Conservation (phyloP, 1,140 invertebrate genomes). For the Macrobrachium rosenbergii region DNA sequence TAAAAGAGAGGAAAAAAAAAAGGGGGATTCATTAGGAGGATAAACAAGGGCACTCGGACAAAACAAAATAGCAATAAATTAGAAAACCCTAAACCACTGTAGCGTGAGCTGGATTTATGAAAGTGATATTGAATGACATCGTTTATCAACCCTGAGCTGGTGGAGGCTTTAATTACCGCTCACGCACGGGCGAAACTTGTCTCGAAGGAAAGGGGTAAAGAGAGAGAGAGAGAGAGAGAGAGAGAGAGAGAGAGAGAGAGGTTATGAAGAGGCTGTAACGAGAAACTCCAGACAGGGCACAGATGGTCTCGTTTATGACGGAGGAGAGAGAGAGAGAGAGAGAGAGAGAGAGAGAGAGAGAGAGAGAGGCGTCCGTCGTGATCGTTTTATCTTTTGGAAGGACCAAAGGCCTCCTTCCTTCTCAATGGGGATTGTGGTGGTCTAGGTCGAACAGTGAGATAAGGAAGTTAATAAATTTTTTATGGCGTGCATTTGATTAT, state of each 20-base stretch:
- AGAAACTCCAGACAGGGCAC: neutral
- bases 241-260: constrained; percentile 2
- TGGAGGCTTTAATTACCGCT: constrained; percentile 45
- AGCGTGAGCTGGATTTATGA: constrained; percentile 9
- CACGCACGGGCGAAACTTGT: constrained; percentile 20
- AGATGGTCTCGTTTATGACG: neutral
- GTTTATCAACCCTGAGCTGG: constrained; percentile 43
- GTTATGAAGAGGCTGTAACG: neutral
- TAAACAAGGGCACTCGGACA: too few relatives aligned
- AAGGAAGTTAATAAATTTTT: too few relatives aligned
- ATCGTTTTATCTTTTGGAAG: too few relatives aligned
- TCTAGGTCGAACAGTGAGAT: too few relatives aligned
- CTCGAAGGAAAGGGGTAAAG: neutral
- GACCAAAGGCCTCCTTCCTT: too few relatives aligned
- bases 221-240: neutral
- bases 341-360: too few relatives aligned
- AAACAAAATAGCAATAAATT: too few relatives aligned
- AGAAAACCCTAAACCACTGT: too few relatives aligned
- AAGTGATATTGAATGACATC: constrained; percentile 27
- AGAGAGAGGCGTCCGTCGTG: neutral
- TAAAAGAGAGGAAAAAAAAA: too few relatives aligned
- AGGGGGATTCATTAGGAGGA: too few relatives aligned
- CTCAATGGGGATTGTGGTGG: too few relatives aligned
- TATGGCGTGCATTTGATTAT: too few relatives aligned
- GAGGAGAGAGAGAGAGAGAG: neutral